Conservation (phyloP, 2,113 vertebrate genomes). For the Otolemur garnettii region DNA sequence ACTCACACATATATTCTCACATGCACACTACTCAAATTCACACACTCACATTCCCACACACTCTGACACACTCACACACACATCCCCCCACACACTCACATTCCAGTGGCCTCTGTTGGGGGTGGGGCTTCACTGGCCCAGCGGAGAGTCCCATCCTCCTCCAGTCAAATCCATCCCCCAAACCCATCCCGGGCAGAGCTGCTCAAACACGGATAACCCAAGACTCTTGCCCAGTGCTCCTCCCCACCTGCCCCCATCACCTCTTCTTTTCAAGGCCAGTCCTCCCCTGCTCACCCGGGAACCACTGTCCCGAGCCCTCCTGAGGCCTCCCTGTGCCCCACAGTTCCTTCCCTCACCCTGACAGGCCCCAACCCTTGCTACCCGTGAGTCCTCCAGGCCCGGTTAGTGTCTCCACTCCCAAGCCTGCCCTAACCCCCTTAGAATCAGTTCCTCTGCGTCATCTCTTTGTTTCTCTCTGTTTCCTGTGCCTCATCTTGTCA, state of each 20-base stretch:
- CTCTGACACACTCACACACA: not conserved
- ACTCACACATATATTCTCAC: too few species aligned
- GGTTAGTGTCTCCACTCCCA: rapidly evolving
- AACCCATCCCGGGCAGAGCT: not conserved
- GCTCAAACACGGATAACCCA: not conserved
- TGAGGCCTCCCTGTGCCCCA: not conserved
- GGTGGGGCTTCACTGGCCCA: not conserved
- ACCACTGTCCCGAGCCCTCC: not conserved
- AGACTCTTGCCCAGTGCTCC: not conserved
- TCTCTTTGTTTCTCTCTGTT: not conserved
- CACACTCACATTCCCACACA: not conserved
- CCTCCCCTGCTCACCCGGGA: not conserved
- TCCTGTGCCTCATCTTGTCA: not conserved
- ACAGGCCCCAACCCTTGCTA: not conserved
- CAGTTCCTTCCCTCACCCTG: too few species aligned
- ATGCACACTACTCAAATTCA: not conserved
- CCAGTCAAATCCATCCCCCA: not conserved
- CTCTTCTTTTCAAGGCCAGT: not conserved
- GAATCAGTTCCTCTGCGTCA: rapidly evolving
- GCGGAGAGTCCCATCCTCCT: not conserved
- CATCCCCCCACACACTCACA: too few species aligned
- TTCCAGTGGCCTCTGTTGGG: not conserved
- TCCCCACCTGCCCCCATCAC: too few species aligned
- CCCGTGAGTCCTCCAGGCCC: rapidly evolving
- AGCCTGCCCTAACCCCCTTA: not conserved